Base-by-base conservation (phyloP, 2,888 invertebrate genomes). In the Sericinus montela region DNA sequence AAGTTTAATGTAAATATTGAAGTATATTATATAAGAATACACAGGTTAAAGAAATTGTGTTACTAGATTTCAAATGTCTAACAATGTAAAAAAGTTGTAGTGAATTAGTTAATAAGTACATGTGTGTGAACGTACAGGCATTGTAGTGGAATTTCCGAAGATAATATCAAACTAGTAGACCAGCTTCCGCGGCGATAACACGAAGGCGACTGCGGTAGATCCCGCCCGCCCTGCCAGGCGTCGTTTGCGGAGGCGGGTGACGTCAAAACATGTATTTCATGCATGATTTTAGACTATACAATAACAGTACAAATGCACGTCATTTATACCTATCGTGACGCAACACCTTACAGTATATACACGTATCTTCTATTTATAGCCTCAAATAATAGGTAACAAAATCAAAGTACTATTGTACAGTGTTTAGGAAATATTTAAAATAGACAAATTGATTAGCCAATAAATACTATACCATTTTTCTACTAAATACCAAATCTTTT, bases 181-280 rank as follows among this genome's bases (percentile, higher is more conserved):
- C 73, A 75, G 82, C 73, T 75, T 67, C 69, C 83, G 60, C 69
- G 56, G 51, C 73, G 75, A 63, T 73, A 69, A 73, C 82, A 62
- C 65, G 68, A 68, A 63, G 67, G 65, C 65, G 72, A 88, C 87
- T 87, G 85, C 66, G 59, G 59, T 56, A 54, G 52, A 52, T 60
- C 56, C 78, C 76, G 82, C 80, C 85, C 86, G 86, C 85, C 86
- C 73, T 80, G 61, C 60, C 54, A 48, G 65, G 60, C 60, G 63
- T 59, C 65, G 56, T 59, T 53, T 32, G 58, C 73, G 72, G 80
- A 75, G 77, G 75, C 60, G 67, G 60, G 51, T 51, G 55, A 57
- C 60, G 60, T 60, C 55, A 63, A 50, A 54, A 60, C 57, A 55
- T 55, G 58, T 56, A 58, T 54, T 60, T 60, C 61, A 48, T 43